Conservation (phyloP, 2,797 vertebrate species). For the Helicolenus hilgendorfi region DNA sequence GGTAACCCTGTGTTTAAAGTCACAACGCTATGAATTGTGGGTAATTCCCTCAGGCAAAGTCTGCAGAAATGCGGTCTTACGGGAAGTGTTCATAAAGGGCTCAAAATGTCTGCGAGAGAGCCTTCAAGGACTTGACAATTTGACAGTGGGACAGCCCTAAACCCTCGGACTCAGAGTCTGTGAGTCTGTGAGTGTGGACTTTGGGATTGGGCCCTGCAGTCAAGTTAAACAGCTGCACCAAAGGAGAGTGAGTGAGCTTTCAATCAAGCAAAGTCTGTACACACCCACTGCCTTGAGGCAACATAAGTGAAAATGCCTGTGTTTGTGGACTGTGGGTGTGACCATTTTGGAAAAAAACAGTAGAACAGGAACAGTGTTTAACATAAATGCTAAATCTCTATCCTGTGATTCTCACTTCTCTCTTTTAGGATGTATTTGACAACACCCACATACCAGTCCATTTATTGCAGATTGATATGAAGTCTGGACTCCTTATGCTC, state of each 20-base stretch:
- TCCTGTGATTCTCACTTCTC: neutral
- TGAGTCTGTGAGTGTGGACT: too few relatives aligned
- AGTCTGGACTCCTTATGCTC: neutral
- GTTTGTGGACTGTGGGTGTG: neutral
- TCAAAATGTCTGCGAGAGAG: too few relatives aligned
- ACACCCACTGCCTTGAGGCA: neutral
- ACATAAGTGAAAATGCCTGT: neutral
- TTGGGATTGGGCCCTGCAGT: too few relatives aligned
- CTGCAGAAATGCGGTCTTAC: too few relatives aligned
- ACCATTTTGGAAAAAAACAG: neutral
- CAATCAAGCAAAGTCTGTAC: neutral
- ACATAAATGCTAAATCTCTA: neutral
- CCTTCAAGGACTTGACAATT: too few relatives aligned
- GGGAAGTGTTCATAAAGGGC: too few relatives aligned
- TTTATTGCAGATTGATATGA: neutral
- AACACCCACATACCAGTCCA: neutral
- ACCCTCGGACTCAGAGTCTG: too few relatives aligned
- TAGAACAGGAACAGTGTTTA: neutral
- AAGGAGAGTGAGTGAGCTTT: neutral
- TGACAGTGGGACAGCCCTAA: too few relatives aligned
- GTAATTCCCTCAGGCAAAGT: too few relatives aligned
- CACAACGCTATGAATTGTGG: too few relatives aligned
- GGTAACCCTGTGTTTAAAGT: too few relatives aligned
- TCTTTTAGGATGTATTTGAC: neutral
- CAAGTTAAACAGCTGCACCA: too few relatives aligned